phyloP scores from a whole-genome alignment of 2,113 vertebrate genomes.

The Psammodynastes pulverulentus region DNA sequence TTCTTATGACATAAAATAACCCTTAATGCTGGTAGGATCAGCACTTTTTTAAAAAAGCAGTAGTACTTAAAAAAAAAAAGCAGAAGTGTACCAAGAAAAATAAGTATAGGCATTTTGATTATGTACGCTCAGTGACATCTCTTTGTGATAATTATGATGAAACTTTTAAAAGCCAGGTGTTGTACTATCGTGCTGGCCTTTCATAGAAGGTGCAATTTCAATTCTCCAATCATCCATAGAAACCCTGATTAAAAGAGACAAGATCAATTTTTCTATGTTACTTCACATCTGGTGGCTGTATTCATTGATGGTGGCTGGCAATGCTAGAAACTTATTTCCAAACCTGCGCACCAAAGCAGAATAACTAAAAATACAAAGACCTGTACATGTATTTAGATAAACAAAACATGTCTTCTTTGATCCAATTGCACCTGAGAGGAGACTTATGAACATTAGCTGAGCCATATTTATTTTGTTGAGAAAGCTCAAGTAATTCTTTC shows the following conservation, averaged over 20 bases:
- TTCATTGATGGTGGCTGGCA: not conserved
- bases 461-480: constrained; percentile 5
- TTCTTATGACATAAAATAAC: not conserved
- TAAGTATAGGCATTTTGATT: not conserved
- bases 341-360: not conserved
- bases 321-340: not conserved
- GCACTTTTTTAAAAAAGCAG: not conserved
- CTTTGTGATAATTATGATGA: not conserved
- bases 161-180: not conserved
- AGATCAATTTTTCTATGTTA: not conserved
- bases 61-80: not conserved
- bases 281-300: not conserved
- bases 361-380: not conserved
- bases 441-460: constrained; percentile 5
- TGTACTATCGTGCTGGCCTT: not conserved
- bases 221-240: not conserved
- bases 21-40: not conserved
- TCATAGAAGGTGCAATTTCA: not conserved
- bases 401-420: not conserved
- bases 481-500: not conserved
- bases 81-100: not conserved
- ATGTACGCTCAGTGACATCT: not conserved
- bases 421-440: not conserved
- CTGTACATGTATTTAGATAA: not conserved
- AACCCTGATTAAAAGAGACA: not conserved